These are phyloP conservation scores for Pentamera pediparva DNA, from an alignment of 53 echinoderm and acorn worm genomes.

Conservation along the genomic window DNA sequence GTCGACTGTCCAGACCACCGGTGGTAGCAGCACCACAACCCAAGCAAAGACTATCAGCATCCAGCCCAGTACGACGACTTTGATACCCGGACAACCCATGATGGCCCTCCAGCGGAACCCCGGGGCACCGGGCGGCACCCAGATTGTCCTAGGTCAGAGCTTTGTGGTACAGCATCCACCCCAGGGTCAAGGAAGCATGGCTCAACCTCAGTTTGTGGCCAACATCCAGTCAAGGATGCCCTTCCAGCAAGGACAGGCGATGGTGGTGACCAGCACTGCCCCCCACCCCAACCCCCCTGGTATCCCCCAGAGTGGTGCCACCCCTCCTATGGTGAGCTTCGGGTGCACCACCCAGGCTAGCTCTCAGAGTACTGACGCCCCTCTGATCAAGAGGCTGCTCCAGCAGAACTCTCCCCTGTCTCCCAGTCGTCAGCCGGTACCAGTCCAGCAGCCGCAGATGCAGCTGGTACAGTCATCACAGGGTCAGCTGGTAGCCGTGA, in stretches of 20 bases:
- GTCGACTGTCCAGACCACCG: conserved; percentile 11
- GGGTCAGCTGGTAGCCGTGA: conserved; percentile 48
- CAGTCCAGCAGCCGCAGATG: conserved; percentile 23
- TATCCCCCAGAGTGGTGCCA: conserved; percentile 15
- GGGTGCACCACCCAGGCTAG: not conserved
- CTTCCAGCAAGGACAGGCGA: not conserved
- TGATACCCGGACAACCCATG: conserved; percentile 30
- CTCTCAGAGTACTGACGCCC: conserved; percentile 59
- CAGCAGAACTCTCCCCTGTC: conserved; percentile 71
- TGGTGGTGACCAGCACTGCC: conserved; percentile 16
- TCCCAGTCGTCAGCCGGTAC: conserved; percentile 36
- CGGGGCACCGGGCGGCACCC: conserved; percentile 23
- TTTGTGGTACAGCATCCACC: conserved; percentile 10
- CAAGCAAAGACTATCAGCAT: conserved; percentile 25
- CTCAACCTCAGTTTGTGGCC: conserved; percentile 29
- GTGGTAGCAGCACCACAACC: conserved; percentile 16
- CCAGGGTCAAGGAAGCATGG: conserved; percentile 41
- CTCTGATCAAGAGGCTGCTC: conserved; percentile 87
- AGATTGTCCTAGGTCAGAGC: conserved; percentile 14
- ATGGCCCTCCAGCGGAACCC: conserved; percentile 41
- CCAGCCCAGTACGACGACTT: conserved; percentile 8
- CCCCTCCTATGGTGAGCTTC: conserved; percentile 24
- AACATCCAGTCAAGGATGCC: conserved; percentile 21
- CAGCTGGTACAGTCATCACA: conserved; percentile 49
- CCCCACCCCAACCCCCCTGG: not conserved